Evolutionary conservation across 2,888 invertebrate species (phyloP).

Genomic region (Athalia cordata): DNA sequence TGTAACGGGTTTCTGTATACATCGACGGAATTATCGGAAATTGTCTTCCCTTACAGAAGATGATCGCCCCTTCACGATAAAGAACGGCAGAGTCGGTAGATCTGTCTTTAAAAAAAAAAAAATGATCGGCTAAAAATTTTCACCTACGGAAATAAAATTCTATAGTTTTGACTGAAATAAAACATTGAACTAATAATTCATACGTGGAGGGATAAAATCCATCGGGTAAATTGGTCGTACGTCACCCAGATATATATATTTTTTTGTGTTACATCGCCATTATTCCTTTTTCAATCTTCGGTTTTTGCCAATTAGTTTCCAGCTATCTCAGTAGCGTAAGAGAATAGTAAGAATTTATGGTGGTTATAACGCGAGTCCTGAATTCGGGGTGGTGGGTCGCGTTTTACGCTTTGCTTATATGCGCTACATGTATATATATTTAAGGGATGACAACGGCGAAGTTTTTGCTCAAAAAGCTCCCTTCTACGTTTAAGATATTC

Average conservation of each 20-base stretch:
- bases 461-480: slow-evolving; percentile 65
- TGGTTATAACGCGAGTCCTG: neutral
- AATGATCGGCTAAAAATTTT: too few relatives aligned
- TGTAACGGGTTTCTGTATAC: too few relatives aligned
- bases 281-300: neutral
- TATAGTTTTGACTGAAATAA: neutral
- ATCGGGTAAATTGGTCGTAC: slow-evolving; percentile 29
- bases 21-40: too few relatives aligned
- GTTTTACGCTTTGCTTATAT: neutral
- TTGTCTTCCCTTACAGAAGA: too few relatives aligned
- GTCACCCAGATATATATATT: neutral
- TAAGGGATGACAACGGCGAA: slow-evolving; percentile 54
- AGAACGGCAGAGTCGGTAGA: too few relatives aligned
- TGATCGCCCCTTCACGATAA: too few relatives aligned
- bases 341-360: slow-evolving; percentile 24
- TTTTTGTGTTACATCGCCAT: neutral
- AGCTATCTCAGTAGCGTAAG: too few relatives aligned
- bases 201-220: slow-evolving; percentile 2
- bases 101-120: too few relatives aligned
- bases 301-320: slow-evolving; percentile 40
- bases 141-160: too few relatives aligned
- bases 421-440: neutral
- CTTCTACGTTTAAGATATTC: slow-evolving; percentile 68
- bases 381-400: neutral
- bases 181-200: neutral